Evolutionary conservation across 2,113 vertebrate genomes (phyloP), one percentile per base, ranked within the genome.

Genomic region (Scytalopus superciliaris): DNA sequence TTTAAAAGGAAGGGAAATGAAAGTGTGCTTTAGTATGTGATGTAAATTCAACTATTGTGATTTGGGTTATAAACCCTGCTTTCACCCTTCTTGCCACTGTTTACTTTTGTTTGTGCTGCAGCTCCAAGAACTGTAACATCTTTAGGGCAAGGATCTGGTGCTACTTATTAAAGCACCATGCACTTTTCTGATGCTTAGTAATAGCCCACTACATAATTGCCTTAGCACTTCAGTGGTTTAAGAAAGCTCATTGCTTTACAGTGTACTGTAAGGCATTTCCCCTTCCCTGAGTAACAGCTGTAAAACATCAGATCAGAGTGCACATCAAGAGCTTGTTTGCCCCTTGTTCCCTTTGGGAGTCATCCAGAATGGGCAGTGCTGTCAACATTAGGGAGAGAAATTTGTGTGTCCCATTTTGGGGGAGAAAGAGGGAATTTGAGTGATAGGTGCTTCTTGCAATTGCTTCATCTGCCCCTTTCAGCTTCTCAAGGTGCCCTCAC

Each of bases 401-500:
- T 73, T 60, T 87, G 30, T 10, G 16, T 42, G 23, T 70, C 35
- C 53, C 30, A 33, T 82, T 77, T 74, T 69, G 40, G 21, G 12
- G 86, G 31, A 79, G 74, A 64, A 80, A 66, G 74, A 60, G 14
- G 13, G 68, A 82, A 69, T 91, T 73, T 84, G 44, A 70, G 42
- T 74, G 40, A 47, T 73, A 69, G 14, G 23, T 82, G 24, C 10
- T 75, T 87, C 79, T 85, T 53, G 55, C 40, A 93, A 80, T 87
- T 55, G 62, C 70, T 76, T 8, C 39, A 82, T 91, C 75, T 70
- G 10, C 55, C 21, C 75, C 27, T 93, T 59, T 75, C 56, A 50
- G 18, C 50, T 91, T 82, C 68, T 87, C 77, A 95, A 92, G 78
- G 89, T 96, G 92, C 85, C 90, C 79, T 94, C 53, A 77, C 87